A percentile compares a stretch with the other conserved stretches of the same genome.
These are phyloP conservation scores for Anorthoa munda DNA, from an alignment of 2,888 invertebrate species.

Conservation along the genomic window DNA sequence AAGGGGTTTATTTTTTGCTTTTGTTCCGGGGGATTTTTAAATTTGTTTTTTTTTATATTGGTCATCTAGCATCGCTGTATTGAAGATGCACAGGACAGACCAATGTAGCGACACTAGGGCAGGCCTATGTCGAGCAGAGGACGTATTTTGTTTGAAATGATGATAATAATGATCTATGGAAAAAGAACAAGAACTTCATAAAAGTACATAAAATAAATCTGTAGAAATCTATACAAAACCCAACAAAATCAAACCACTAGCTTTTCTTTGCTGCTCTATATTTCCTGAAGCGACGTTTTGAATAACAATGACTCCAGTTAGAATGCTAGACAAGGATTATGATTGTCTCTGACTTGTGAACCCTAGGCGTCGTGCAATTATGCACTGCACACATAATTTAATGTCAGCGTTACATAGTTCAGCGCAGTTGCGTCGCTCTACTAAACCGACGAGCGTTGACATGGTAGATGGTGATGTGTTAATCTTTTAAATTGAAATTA, in stretches of 20 bases:
- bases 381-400: slow-evolving; percentile 36
- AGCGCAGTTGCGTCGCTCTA: slow-evolving; percentile 14
- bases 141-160: too few species aligned
- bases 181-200: too few species aligned
- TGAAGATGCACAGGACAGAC: too few species aligned
- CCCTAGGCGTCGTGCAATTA: slow-evolving; percentile 44
- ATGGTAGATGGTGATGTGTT: not conserved
- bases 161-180: too few species aligned
- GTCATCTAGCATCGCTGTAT: too few species aligned
- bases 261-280: not conserved
- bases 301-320: slow-evolving; percentile 31
- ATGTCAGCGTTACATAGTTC: slow-evolving; percentile 32
- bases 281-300: slow-evolving; percentile 1
- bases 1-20: too few species aligned
- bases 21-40: too few species aligned
- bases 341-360: slow-evolving; percentile 15
- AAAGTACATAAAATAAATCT: not conserved
- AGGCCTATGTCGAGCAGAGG: too few species aligned
- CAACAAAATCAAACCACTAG: slow-evolving; percentile 7
- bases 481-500: not conserved
- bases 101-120: too few species aligned
- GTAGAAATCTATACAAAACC: not conserved
- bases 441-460: slow-evolving; percentile 12
- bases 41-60: too few species aligned
- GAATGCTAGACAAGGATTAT: slow-evolving; percentile 8